phyloP scores from a whole-genome alignment of 1,140 invertebrate species.

The Chrysopa pallens region DNA sequence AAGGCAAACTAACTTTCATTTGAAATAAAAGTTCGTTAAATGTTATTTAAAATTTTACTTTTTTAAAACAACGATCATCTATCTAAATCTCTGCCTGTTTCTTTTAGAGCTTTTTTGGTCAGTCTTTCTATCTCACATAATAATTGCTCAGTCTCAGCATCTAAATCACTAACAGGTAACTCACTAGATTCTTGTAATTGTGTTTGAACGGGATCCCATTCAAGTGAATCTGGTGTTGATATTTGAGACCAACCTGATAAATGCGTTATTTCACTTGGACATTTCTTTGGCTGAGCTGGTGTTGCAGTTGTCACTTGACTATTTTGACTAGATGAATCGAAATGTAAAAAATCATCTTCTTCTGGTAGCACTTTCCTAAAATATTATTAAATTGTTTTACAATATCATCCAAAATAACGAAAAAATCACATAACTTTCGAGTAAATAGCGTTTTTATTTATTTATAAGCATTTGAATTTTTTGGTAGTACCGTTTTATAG shows the following conservation, averaged over 20 bases:
- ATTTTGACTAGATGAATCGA: constrained; percentile 11
- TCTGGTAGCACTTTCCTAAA: not conserved
- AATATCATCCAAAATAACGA: too few relatives aligned
- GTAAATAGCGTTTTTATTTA: too few relatives aligned
- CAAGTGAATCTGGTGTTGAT: constrained; percentile 32
- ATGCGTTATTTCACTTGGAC: not conserved
- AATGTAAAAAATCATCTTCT: not conserved
- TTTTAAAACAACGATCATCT: constrained; percentile 11
- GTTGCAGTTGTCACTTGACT: constrained; percentile 21
- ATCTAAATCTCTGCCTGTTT: constrained; percentile 23
- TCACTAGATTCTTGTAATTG: constrained; percentile 12
- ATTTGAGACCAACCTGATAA: constrained; percentile 28
- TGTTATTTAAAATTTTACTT: too few relatives aligned
- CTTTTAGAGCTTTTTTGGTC: constrained; percentile 27
- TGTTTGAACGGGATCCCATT: constrained; percentile 33
- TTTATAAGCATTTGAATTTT: too few relatives aligned
- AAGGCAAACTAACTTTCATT: too few relatives aligned
- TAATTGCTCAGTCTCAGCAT: constrained; percentile 30
- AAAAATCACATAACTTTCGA: too few relatives aligned
- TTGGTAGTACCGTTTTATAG: too few relatives aligned
- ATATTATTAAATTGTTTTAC: not conserved
- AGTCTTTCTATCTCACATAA: constrained; percentile 32
- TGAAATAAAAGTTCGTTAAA: too few relatives aligned
- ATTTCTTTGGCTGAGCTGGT: constrained; percentile 2
- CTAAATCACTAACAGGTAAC: constrained; percentile 21